Evolutionary conservation across 1,140 invertebrate genomes (phyloP).

Genomic region (Cephus cinctus): DNA sequence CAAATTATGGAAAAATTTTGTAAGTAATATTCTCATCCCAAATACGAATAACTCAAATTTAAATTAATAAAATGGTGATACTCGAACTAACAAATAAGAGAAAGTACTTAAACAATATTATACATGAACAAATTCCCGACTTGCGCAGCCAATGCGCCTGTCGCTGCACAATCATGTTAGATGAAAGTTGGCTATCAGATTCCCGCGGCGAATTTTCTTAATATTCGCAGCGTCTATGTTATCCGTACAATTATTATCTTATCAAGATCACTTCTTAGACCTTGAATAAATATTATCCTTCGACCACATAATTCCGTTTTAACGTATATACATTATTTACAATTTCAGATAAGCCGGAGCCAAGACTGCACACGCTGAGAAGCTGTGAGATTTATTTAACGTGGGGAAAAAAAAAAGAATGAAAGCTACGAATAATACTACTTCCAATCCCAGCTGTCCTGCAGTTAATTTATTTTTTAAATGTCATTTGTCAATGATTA

Average conservation of each 20-base stretch:
- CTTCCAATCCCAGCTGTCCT: constrained; percentile 33
- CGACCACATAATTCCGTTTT: too few relatives aligned
- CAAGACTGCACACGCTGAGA: constrained; percentile 43
- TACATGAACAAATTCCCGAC: constrained; percentile 40
- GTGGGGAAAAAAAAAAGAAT: constrained; percentile 19
- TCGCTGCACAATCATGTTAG: constrained; percentile 37
- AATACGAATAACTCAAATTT: too few relatives aligned
- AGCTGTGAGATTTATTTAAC: constrained; percentile 40
- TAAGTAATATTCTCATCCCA: too few relatives aligned
- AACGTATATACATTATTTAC: neutral
- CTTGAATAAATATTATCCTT: neutral
- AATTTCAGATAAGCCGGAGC: constrained; percentile 29
- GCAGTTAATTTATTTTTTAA: constrained; percentile 17
- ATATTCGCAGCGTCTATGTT: constrained; percentile 25
- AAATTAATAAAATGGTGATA: too few relatives aligned
- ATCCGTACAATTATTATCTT: constrained; percentile 25
- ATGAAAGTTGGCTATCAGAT: constrained; percentile 35
- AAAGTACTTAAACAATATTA: constrained; percentile 1
- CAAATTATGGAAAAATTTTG: constrained; percentile 48
- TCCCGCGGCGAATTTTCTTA: constrained; percentile 25
- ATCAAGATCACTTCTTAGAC: neutral
- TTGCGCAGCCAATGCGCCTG: constrained; percentile 20
- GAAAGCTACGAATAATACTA: too few relatives aligned
- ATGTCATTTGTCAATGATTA: constrained; percentile 26
- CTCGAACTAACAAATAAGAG: too few relatives aligned